Conservation (phyloP, 2,888 invertebrate species). For the Sericinus montela region DNA sequence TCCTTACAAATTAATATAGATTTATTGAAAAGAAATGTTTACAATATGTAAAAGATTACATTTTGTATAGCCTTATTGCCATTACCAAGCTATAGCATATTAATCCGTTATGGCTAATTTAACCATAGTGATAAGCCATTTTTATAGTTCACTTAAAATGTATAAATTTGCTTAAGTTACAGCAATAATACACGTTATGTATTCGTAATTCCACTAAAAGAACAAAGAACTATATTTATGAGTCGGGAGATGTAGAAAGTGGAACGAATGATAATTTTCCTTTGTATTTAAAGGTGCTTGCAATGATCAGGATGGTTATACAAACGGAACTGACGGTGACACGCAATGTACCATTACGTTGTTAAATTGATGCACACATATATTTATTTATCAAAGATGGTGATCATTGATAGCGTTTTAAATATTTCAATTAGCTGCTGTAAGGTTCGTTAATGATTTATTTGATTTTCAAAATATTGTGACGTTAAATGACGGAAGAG, state of each 20-base stretch:
- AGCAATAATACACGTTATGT: neutral
- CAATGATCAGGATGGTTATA: constrained; percentile 23
- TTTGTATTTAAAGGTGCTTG: constrained; percentile 42
- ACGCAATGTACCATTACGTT: constrained; percentile 13
- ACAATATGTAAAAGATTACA: too few relatives aligned
- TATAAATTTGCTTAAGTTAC: neutral
- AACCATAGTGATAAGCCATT: constrained; percentile 1
- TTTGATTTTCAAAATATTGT: too few relatives aligned
- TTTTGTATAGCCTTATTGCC: neutral
- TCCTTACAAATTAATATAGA: too few relatives aligned
- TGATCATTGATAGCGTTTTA: neutral
- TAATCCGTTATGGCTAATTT: constrained; percentile 9
- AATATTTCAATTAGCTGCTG: too few relatives aligned
- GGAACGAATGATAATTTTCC: constrained; percentile 51
- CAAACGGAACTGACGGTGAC: constrained; percentile 16
- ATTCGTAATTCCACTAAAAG: constrained; percentile 24
- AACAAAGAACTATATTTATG: constrained; percentile 49
- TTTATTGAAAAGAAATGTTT: too few relatives aligned
- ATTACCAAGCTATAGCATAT: constrained; percentile 8
- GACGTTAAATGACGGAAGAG: too few relatives aligned
- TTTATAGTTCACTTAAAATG: neutral
- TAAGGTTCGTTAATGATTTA: too few relatives aligned
- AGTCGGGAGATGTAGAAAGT: constrained; percentile 47
- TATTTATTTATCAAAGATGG: constrained; percentile 5
- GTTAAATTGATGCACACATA: constrained; percentile 16